Evolutionary conservation across 2,113 vertebrate genomes (phyloP), one percentile per base, ranked within the genome.

Genomic region (Perccottus glenii): DNA sequence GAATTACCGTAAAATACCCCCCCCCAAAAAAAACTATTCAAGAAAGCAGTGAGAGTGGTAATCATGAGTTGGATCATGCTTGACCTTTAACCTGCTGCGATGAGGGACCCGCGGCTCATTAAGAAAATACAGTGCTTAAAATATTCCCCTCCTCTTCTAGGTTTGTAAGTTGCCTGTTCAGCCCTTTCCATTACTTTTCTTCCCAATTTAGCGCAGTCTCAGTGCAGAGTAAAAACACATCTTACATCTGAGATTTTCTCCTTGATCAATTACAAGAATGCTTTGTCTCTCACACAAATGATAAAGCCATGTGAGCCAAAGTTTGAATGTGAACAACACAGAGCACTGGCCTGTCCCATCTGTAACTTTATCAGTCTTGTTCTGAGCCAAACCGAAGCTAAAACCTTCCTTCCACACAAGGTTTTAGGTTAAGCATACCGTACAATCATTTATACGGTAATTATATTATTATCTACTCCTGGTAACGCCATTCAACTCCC

Each of bases 61-160:
- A 46, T 5, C 2, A 46, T n/a, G n/a, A n/a, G n/a, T 14, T 46
- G 44, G 44, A 45, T 70, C 49, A 32, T 33, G 11, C 32, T 40
- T 65, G 6, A 76, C 52, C 47, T 69, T 49, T 73, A 5, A 42
- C 14, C 38, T 12, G 0, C 9, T 35, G 43, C 44, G 16, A 45
- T 43, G 33, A 46, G 11, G 7, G 36, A n/a, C 32, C 5, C 16
- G n/a, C 15, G 27, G 32, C 15, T 56, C 59, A 49, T 35, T 67
- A 57, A 48, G 12, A 65, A 61, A 71, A 60, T 42, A 71, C 14
- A 45, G 3, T 40, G 35, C 8, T 2, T 10, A 6, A 64, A 9
- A 46, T 45, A 27, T 51, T 16, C 36, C 5, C 16, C 2, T 11
- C 16, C 2, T 11, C 16, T 3, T 8, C 43, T 3, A 36, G 15